These are phyloP conservation scores for Pemphredon lugubris DNA, from an alignment of 2,888 invertebrate genomes.

Conservation along the genomic window DNA sequence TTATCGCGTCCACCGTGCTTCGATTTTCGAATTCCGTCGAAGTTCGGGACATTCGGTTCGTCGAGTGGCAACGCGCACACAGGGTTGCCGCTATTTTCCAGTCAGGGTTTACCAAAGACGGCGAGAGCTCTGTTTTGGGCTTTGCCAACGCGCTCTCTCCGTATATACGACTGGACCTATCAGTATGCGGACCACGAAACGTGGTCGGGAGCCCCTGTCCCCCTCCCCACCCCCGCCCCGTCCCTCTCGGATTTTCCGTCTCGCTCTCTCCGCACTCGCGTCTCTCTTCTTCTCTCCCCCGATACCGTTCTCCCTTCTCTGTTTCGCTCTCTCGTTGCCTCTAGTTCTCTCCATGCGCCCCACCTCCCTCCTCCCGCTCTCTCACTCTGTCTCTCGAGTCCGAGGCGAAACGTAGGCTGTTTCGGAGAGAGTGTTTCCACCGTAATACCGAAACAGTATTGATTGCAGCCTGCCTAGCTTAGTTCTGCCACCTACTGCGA, in stretches of 20 bases:
- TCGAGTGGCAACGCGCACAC: slow-evolving; percentile 6
- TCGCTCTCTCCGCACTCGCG: slow-evolving; percentile 36
- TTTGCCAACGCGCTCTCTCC: slow-evolving; percentile 59
- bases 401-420: slow-evolving; percentile 77
- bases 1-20: slow-evolving; percentile 8
- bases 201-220: slow-evolving; percentile 60
- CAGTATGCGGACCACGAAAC: slow-evolving; percentile 81
- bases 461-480: slow-evolving; percentile 78
- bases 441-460: slow-evolving; percentile 81
- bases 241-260: slow-evolving; percentile 50
- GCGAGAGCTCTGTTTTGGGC: slow-evolving; percentile 70
- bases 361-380: slow-evolving; percentile 44
- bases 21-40: slow-evolving; percentile 33
- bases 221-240: slow-evolving; percentile 43
- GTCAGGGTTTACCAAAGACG: slow-evolving; percentile 69
- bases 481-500: slow-evolving; percentile 70
- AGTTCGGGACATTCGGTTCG: not conserved
- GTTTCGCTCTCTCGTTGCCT: slow-evolving; percentile 45
- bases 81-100: slow-evolving; percentile 64
- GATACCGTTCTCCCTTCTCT: slow-evolving; percentile 40
- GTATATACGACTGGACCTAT: slow-evolving; percentile 73
- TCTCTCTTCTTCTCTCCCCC: slow-evolving; percentile 31
- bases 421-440: slow-evolving; percentile 79
- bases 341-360: slow-evolving; percentile 47
- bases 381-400: slow-evolving; percentile 48